Evolutionary conservation across 2,888 invertebrate species (phyloP).

Genomic region (Dione vanillae): DNA sequence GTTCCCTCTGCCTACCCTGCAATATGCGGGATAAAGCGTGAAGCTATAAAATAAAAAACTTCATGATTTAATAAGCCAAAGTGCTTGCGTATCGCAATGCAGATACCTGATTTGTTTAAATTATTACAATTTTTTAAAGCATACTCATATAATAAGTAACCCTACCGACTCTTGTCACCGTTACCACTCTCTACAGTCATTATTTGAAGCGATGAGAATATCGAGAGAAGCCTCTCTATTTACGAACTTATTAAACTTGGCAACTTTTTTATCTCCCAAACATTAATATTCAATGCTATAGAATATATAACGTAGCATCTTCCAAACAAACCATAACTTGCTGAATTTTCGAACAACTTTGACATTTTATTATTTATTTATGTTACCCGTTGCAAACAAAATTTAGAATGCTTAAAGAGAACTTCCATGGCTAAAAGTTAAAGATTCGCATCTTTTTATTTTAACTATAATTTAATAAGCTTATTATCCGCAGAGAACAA

Average conservation of each 20-base stretch:
- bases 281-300: slow-evolving; percentile 39
- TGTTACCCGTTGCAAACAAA: not conserved
- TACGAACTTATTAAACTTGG: slow-evolving; percentile 36
- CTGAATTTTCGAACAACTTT: slow-evolving; percentile 21
- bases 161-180: not conserved
- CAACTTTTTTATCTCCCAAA: slow-evolving; percentile 39
- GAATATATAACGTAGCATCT: slow-evolving; percentile 28
- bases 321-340: slow-evolving; percentile 23
- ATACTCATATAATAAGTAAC: too few relatives aligned
- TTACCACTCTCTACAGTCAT: slow-evolving; percentile 6
- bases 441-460: too few relatives aligned
- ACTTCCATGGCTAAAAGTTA: not conserved
- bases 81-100: too few relatives aligned
- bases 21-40: too few relatives aligned
- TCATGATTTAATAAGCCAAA: too few relatives aligned
- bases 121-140: too few relatives aligned
- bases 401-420: slow-evolving; percentile 3
- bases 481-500: too few relatives aligned
- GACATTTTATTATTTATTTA: slow-evolving; percentile 24
- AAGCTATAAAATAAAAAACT: too few relatives aligned
- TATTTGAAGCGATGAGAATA: slow-evolving; percentile 33
- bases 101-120: too few relatives aligned
- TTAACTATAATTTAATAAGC: not conserved
- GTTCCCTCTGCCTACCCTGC: too few relatives aligned
- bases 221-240: slow-evolving; percentile 40